phyloP scores from a whole-genome alignment of 2,888 invertebrate genomes.

The Euphydryas editha region DNA sequence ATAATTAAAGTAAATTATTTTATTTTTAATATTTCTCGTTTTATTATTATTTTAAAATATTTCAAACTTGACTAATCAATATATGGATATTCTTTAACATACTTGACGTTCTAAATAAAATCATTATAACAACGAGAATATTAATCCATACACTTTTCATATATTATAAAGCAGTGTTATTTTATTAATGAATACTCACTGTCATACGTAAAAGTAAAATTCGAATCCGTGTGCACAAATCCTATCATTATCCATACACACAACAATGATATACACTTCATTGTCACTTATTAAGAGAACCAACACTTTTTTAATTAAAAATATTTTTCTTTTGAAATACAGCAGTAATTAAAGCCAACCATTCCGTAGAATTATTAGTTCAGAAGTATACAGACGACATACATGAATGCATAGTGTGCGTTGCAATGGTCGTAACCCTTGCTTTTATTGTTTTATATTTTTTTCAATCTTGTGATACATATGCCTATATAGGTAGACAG shows the following conservation, averaged over 20 bases:
- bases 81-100: too few species aligned
- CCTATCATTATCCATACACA: conserved; percentile 29
- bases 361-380: conserved; percentile 42
- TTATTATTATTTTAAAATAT: too few species aligned
- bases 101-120: too few species aligned
- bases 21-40: too few species aligned
- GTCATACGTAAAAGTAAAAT: conserved; percentile 53
- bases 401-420: conserved; percentile 37
- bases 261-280: conserved; percentile 45
- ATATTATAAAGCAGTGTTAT: background rate
- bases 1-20: too few species aligned
- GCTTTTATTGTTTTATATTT: background rate
- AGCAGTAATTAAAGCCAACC: conserved; percentile 37
- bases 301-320: conserved; percentile 32
- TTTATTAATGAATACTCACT: conserved; percentile 47
- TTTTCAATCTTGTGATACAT: too few species aligned
- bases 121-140: too few species aligned
- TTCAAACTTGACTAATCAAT: too few species aligned
- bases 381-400: conserved; percentile 39
- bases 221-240: conserved; percentile 33
- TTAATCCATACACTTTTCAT: too few species aligned
- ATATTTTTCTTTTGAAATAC: conserved; percentile 35
- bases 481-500: too few species aligned
- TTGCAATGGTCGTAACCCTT: conserved; percentile 25
- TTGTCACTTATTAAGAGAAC: conserved; percentile 35